A percentile compares a stretch with the other conserved stretches of the same genome.
These are phyloP conservation scores for Pharmacophagus antenor DNA, from an alignment of 2,888 invertebrate genomes.

Conservation along the genomic window DNA sequence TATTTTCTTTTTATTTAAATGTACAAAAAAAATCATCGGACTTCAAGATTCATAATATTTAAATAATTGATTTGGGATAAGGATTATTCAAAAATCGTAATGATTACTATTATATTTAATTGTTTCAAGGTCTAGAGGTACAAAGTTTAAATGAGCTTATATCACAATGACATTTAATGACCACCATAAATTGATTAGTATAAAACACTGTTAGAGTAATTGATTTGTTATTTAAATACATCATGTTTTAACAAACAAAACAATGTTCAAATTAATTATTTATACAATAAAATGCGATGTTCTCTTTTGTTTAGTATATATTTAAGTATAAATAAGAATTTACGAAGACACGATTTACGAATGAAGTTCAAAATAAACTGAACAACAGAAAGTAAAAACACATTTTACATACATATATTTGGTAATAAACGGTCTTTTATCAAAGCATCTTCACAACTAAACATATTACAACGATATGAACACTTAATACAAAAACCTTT, in stretches of 20 bases:
- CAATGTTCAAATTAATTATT: neutral
- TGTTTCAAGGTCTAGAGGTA: conserved; percentile 19
- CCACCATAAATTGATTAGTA: conserved; percentile 5
- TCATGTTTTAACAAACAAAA: neutral
- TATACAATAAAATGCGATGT: neutral
- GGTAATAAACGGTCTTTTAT: neutral
- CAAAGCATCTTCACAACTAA: neutral
- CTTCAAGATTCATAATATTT: neutral
- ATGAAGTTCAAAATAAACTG: neutral
- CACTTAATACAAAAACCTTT: conserved; percentile 6
- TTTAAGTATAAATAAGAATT: neutral
- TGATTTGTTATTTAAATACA: neutral
- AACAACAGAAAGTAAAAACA: neutral
- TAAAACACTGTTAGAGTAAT: neutral
- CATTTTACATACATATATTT: neutral
- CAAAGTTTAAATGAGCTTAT: conserved; percentile 13
- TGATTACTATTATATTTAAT: neutral
- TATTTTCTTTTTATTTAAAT: no score
- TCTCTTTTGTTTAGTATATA: no score
- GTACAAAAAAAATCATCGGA: neutral
- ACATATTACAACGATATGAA: neutral
- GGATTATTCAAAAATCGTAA: neutral
- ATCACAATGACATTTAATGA: conserved; percentile 6
- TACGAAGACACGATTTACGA: neutral
- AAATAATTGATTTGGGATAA: neutral